Evolutionary conservation across 2,797 vertebrate species (phyloP).

Genomic region (Chrysolophus pictus): DNA sequence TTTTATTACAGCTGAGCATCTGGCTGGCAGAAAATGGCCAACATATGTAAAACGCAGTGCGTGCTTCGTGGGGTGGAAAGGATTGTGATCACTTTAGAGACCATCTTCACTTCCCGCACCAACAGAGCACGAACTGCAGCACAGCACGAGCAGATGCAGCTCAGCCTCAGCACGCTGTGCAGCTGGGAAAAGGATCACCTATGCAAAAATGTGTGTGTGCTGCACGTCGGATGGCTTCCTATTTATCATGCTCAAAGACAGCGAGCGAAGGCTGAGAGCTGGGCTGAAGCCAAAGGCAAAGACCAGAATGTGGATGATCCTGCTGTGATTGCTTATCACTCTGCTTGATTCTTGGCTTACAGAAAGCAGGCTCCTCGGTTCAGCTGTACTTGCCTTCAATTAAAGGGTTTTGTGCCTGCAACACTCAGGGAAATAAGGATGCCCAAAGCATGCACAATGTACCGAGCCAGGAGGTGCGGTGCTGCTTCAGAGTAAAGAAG

Average conservation of each 20-base stretch:
- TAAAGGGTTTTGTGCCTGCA: conserved; percentile 16
- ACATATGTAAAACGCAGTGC: fast-evolving
- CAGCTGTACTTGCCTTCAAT: conserved; percentile 20
- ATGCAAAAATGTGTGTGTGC: neutral
- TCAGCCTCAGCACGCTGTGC: neutral
- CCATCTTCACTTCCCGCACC: neutral
- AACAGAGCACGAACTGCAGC: neutral
- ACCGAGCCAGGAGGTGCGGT: conserved; percentile 9
- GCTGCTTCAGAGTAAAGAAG: neutral
- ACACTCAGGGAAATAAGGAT: neutral
- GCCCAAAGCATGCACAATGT: neutral
- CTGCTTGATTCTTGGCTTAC: conserved; percentile 39
- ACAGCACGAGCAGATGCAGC: fast-evolving
- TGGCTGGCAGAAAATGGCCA: neutral
- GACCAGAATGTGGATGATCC: conserved; percentile 15
- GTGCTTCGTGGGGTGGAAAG: fast-evolving
- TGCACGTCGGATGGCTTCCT: neutral
- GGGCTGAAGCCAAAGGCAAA: conserved; percentile 37
- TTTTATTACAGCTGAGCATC: neutral
- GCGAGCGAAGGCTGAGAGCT: neutral
- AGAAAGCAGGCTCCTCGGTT: neutral
- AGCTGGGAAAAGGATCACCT: neutral
- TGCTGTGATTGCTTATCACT: conserved; percentile 50
- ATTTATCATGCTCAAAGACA: neutral
- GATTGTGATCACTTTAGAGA: neutral